These are phyloP conservation scores for Scaptomyza reducta DNA, from an alignment of 2,888 invertebrate genomes.

Conservation along the genomic window DNA sequence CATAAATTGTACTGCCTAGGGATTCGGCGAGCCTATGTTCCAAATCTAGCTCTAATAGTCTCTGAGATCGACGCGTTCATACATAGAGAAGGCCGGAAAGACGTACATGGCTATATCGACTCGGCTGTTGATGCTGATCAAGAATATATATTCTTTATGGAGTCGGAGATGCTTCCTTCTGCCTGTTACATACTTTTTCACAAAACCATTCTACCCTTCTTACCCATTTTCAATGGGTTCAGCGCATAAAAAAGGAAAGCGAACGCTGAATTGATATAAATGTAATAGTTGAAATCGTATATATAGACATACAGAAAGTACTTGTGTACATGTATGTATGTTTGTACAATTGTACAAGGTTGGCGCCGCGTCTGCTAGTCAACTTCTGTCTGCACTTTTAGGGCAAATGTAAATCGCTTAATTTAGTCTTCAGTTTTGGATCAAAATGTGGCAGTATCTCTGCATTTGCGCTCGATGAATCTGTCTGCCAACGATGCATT, in stretches of 20 bases:
- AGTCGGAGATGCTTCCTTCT: too few relatives aligned
- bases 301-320: not conserved
- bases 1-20: too few relatives aligned
- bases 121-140: too few relatives aligned
- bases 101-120: too few relatives aligned
- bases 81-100: too few relatives aligned
- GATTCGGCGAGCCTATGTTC: too few relatives aligned
- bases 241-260: slow-evolving; percentile 8
- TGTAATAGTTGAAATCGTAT: slow-evolving; percentile 15
- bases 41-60: too few relatives aligned
- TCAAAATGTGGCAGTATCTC: slow-evolving; percentile 33
- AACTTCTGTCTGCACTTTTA: slow-evolving; percentile 28
- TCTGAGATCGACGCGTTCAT: too few relatives aligned
- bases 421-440: slow-evolving; percentile 40
- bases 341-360: not conserved
- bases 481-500: slow-evolving; percentile 39
- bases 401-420: slow-evolving; percentile 47
- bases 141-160: too few relatives aligned
- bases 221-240: too few relatives aligned
- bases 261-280: slow-evolving; percentile 48
- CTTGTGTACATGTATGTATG: not conserved
- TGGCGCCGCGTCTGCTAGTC: slow-evolving; percentile 34
- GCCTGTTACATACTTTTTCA: too few relatives aligned
- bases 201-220: too few relatives aligned
- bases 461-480: slow-evolving; percentile 1